Base-by-base conservation (phyloP, 2,797 vertebrate species). In the Thunnus albacares region DNA sequence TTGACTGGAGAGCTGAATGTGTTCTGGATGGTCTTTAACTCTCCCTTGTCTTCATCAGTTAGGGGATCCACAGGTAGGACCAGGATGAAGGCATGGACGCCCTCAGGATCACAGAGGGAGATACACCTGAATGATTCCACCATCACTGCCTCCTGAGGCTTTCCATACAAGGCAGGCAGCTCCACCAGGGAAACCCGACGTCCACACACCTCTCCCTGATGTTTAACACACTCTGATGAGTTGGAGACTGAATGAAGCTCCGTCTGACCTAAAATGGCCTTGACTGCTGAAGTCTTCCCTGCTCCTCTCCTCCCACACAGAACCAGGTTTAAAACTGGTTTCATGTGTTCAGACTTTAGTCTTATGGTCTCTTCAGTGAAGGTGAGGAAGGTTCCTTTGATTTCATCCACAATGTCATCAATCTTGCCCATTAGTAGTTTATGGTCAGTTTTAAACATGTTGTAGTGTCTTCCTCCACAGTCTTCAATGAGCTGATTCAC, bases 281-380 rank as follows among this genome's bases (percentile, higher is more conserved):
- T 51, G 47, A 18, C 47, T 51, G 47, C 47, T 51, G 17, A 51
- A 51, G 47, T 51, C 47, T n/a, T 51, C 7, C 6, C 47, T 51
- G 17, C 47, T 51, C 18, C 7, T 51, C 18, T 51, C 47, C 17
- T 20, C 7, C 18, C 47, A 51, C 47, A 51, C 47, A 51, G 47
- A 51, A 51, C 47, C 33, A 86, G n/a, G 17, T 52, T 72, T 26
- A 61, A n/a, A 20, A 10, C 30, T 72, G 30, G 22, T 12, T 3
- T 47, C 0, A 11, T 20, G 35, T 2, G 35, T 3, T 12, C 33
- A 35, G 52, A 55, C 35, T 1, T 70, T 24, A n/a, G n/a, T n/a
- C n/a, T n/a, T 41, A 5, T 58, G 17, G n/a, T 14, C 35, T 38
- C 35, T 35, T 35, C 35, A 35, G 35, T 35, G 35, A 35, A 10